Conservation (phyloP, 2,888 invertebrate species). For the Folsomia candida region DNA sequence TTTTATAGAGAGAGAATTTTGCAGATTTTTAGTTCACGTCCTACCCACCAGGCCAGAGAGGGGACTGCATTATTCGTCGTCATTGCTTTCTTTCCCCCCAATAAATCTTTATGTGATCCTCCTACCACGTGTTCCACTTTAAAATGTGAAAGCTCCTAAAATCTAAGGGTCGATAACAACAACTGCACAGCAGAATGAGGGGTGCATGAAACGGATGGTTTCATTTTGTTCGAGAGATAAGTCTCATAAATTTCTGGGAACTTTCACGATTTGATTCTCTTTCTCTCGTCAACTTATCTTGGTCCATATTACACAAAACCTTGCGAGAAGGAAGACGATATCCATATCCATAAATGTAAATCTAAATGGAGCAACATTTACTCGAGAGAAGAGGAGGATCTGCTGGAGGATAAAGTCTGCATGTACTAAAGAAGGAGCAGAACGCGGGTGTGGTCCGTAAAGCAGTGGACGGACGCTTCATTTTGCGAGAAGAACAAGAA, state of each 20-base stretch:
- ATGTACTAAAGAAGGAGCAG: too few relatives aligned
- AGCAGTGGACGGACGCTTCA: neutral
- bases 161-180: too few relatives aligned
- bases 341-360: constrained; percentile 4
- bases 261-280: constrained; percentile 3
- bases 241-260: constrained; percentile 4
- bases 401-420: too few relatives aligned
- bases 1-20: too few relatives aligned
- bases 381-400: too few relatives aligned
- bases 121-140: neutral
- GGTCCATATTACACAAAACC: neutral
- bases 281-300: neutral
- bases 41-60: too few relatives aligned
- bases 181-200: neutral
- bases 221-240: too few relatives aligned
- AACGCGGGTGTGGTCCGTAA: too few relatives aligned
- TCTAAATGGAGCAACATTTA: constrained; percentile 1
- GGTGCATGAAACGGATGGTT: neutral
- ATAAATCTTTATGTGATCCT: too few relatives aligned
- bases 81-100: too few relatives aligned
- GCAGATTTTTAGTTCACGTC: too few relatives aligned
- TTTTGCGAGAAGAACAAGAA: neutral
- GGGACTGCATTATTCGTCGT: too few relatives aligned
- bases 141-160: neutral
- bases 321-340: neutral